A percentile compares a stretch with the other conserved stretches of the same genome.
Conservation (phyloP, 2,113 vertebrate genomes). For the Struthio camelus region DNA sequence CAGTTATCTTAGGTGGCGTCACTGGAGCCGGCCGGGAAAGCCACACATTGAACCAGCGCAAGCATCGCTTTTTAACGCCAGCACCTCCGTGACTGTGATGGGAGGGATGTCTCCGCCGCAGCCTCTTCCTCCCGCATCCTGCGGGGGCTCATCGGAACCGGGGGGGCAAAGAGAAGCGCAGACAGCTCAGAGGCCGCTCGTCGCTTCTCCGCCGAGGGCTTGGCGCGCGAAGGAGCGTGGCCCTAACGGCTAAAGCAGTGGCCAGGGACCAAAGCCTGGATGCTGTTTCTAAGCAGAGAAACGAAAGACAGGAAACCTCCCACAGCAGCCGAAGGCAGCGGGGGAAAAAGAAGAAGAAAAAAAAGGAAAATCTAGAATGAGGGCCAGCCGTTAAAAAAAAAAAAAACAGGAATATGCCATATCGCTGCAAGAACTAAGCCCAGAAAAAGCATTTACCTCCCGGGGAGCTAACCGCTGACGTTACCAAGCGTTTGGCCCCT, state of each 20-base stretch:
- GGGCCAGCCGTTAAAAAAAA: too few relatives aligned
- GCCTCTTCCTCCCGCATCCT: fast-evolving
- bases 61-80: fast-evolving
- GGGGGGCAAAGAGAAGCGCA: fast-evolving
- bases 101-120: background rate
- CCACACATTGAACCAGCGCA: fast-evolving
- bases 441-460: too few relatives aligned
- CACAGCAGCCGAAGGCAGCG: background rate
- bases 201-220: background rate
- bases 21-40: fast-evolving
- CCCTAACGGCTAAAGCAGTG: background rate
- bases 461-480: too few relatives aligned
- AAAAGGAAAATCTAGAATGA: too few relatives aligned
- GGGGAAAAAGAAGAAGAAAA: background rate
- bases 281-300: background rate
- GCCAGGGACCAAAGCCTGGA: background rate
- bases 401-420: too few relatives aligned
- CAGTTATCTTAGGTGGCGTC: background rate
- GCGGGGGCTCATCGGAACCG: background rate
- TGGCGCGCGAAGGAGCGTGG: background rate
- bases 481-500: too few relatives aligned
- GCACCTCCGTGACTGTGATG: fast-evolving
- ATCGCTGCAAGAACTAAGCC: too few relatives aligned
- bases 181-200: background rate
- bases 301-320: too few relatives aligned